Base-by-base conservation (phyloP, 2,113 vertebrate genomes). In the Dryoscopus gambensis region DNA sequence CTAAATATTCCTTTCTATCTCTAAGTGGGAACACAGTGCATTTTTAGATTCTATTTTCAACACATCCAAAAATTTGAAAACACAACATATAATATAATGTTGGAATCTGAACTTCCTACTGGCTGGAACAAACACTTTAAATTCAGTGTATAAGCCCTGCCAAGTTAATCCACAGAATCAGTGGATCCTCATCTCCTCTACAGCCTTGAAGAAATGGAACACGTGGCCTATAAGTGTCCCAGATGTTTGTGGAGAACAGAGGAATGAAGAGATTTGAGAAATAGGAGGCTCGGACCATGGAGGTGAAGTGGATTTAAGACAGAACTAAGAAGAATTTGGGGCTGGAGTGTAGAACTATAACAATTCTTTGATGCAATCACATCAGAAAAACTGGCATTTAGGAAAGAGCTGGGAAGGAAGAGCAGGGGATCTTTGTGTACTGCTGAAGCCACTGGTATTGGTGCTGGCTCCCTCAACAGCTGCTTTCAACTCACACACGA, bases 21-120 rank as follows among this genome's bases (percentile, higher is more conserved):
- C 42, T n/a, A 65, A 52, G 20, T 21, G 23, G 20, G 20, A 59
- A 47, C 18, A 42, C 0, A 13, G 14, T 64, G 12, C 5, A 46
- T 76, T 88, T 71, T 90, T 27, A 82, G 14, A 6, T 55, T 60
- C 11, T 20, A 20, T 77, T 68, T 91, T 71, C 23, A 71, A 21
- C 12, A 25, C 5, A 39, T 42, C 27, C 1, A 57, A 53, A 86
- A 76, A 60, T 37, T 68, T 0, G 3, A 65, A 79, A 79, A 46
- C 7, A 20, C 0, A 2, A 7, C 8, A 21, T 11, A 4, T 37
- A 74, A 49, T 28, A 70, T 55, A 31, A 73, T 0, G 0, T 60
- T 37, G 15, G 62, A 73, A 52, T 47, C 23, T 63, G 31, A 77
- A 59, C 22, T 74, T 78, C 39, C 7, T 13, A 2, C 60, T 30